Base-by-base conservation (phyloP, 2,888 invertebrate species). In the Dolichomitus sp. region DNA sequence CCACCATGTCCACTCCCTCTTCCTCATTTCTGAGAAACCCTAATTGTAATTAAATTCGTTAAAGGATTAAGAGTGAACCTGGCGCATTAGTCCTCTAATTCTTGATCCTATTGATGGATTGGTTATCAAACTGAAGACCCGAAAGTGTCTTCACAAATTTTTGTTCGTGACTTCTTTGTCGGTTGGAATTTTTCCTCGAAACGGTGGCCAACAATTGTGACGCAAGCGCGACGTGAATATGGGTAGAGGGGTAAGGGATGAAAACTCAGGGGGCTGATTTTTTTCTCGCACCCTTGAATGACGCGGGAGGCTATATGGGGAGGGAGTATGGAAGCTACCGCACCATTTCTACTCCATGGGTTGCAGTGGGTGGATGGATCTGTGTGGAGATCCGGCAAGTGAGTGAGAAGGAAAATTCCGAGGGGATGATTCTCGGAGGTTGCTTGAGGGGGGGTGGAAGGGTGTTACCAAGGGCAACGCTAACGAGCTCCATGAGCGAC, bases 401-500 rank as follows among this genome's bases (percentile, higher is more conserved):
- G 85, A 81, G 80, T 57, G 84, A 81, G 78, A 75, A 78, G 74
- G 80, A 70, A 69, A 61, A 69, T 76, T 79, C 74, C n/a, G 45
- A 82, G 80, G 83, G 82, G 48, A 74, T 80, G 84, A 83, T 83
- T 84, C 81, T 65, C 80, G 77, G 57, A 80, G 77, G 76, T 72
- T 77, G 75, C 45, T 77, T 69, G 81, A 66, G 76, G 73, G 75
- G 65, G 79, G 73, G 65, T 70, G 73, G 61, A 54, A 78, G 93
- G 92, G 93, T 89, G 93, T 93, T 93, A 92, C 93, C 88, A 93
- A 76, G 90, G 92, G 93, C 91, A 93, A 93, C 93, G 91, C 93
- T 93, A 93, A 93, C 93, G 93, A 93, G 93, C 92, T 92, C 92
- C 92, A 92, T 92, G 92, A 92, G 91, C 93, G 92, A 92, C 91